Conservation (phyloP, 2,113 vertebrate genomes). For the Nothoprocta pentlandii region DNA sequence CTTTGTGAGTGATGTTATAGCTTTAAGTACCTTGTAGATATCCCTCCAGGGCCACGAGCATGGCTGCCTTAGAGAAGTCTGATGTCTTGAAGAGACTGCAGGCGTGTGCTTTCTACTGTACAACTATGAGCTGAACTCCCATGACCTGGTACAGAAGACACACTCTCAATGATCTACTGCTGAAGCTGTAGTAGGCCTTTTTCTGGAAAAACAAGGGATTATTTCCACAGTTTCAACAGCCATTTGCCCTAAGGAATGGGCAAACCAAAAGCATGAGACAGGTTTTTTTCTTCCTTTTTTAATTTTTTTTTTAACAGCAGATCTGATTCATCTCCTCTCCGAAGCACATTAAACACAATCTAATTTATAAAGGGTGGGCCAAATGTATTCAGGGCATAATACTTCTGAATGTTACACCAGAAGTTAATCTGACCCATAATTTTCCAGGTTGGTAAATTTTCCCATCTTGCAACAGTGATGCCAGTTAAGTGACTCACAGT, state of each 20-base stretch:
- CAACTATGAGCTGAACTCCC: slow-evolving; percentile 68
- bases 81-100: slow-evolving; percentile 68
- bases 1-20: slow-evolving; percentile 22
- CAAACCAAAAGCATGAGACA: slow-evolving; percentile 62
- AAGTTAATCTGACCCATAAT: slow-evolving; percentile 74
- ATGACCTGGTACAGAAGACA: slow-evolving; percentile 70
- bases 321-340: slow-evolving; percentile 56
- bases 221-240: slow-evolving; percentile 65
- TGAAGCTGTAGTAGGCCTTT: slow-evolving; percentile 62
- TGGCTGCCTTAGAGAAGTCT: slow-evolving; percentile 65
- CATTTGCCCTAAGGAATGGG: slow-evolving; percentile 64
- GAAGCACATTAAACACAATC: slow-evolving; percentile 62
- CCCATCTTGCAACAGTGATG: slow-evolving; percentile 68
- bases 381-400: slow-evolving; percentile 72
- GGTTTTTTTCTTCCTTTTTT: not conserved
- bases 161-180: slow-evolving; percentile 56
- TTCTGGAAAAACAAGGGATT: slow-evolving; percentile 65
- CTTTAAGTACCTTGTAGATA: slow-evolving; percentile 47
- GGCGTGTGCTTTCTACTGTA: slow-evolving; percentile 69
- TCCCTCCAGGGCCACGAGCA: slow-evolving; percentile 64
- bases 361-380: slow-evolving; percentile 67
- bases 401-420: slow-evolving; percentile 58
- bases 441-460: slow-evolving; percentile 74
- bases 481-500: slow-evolving; percentile 70
- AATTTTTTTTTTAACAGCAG: not conserved